phyloP scores from a whole-genome alignment of 2,888 invertebrate species.

The Globia sparganii region DNA sequence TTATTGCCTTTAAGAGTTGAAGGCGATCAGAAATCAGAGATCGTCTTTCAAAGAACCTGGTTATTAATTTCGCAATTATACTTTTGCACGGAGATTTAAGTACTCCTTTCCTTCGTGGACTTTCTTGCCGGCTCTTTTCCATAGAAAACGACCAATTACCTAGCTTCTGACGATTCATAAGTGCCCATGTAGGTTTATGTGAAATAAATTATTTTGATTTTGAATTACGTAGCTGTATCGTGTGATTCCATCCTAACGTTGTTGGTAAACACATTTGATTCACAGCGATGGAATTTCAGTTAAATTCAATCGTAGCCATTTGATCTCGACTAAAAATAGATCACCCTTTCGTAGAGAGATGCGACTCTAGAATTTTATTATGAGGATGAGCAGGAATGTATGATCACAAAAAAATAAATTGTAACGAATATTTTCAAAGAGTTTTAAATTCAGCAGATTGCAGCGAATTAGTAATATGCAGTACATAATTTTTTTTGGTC shows the following conservation, averaged over 20 bases:
- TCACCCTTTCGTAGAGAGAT: slow-evolving; percentile 17
- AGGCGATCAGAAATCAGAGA: slow-evolving; percentile 23
- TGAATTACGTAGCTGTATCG: neutral
- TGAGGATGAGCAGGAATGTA: neutral
- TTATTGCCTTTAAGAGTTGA: neutral
- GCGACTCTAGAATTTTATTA: neutral
- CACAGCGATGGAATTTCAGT: slow-evolving; percentile 32
- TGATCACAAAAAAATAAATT: neutral
- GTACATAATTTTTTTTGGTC: neutral
- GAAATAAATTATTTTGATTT: neutral
- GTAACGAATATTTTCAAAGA: neutral
- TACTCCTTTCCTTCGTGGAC: too few species aligned
- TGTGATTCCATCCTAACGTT: neutral
- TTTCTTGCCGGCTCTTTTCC: too few species aligned
- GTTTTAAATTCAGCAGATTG: neutral
- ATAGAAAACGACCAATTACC: too few species aligned
- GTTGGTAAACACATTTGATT: slow-evolving; percentile 55
- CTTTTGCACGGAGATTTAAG: neutral
- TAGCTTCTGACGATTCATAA: too few species aligned
- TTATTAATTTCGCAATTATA: slow-evolving; percentile 21
- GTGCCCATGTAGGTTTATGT: neutral
- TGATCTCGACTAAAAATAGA: slow-evolving; percentile 49
- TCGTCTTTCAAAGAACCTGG: neutral
- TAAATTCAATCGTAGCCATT: slow-evolving; percentile 48
- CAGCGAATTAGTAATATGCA: neutral